phyloP scores from a whole-genome alignment of 2,888 invertebrate species.

The Pollenia griseotomentosa region DNA sequence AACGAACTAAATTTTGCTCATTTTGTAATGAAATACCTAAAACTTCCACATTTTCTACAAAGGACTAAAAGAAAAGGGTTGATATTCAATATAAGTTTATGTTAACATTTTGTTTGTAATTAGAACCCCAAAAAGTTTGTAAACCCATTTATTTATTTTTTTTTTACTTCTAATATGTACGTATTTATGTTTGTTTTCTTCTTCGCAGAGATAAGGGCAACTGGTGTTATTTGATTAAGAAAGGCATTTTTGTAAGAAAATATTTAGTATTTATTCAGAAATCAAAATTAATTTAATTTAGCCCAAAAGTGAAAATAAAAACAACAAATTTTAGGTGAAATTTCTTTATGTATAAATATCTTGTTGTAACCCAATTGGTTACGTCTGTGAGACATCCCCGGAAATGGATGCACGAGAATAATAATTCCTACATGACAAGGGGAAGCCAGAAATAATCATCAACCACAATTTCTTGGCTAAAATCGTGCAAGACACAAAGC shows the following conservation, averaged over 20 bases:
- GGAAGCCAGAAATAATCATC: no score
- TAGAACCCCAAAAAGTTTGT: slow-evolving; percentile 9
- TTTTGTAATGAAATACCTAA: background rate
- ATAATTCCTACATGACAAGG: no score
- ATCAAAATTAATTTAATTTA: slow-evolving; percentile 3
- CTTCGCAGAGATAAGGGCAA: background rate
- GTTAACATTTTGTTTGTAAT: slow-evolving; percentile 1
- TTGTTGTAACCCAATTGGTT: no score
- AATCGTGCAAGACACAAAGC: no score
- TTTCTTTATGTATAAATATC: no score
- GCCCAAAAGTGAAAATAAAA: background rate
- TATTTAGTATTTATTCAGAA: background rate
- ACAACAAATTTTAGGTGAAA: no score
- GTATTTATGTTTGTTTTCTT: background rate
- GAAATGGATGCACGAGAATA: no score
- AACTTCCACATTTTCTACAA: background rate
- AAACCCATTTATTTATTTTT: background rate
- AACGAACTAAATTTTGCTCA: no score
- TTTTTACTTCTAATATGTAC: background rate
- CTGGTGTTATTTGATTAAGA: background rate
- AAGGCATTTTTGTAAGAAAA: background rate
- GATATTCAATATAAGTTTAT: background rate
- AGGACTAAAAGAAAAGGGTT: background rate
- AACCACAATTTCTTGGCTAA: no score
- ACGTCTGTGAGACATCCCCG: no score